These are phyloP conservation scores for Mellivora capensis DNA, from an alignment of 2,113 vertebrate genomes.

Conservation along the genomic window DNA sequence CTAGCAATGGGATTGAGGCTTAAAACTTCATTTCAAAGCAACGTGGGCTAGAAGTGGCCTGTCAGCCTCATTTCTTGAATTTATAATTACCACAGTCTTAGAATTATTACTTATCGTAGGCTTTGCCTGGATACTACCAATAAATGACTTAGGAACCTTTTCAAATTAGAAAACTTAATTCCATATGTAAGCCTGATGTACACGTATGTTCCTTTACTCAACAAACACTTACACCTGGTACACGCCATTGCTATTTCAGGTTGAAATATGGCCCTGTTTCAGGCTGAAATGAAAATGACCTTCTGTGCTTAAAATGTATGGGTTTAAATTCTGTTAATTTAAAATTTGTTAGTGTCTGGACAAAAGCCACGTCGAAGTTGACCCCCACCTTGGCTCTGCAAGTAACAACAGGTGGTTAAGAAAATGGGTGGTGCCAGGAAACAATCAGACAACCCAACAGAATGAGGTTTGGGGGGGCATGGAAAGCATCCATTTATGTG, in stretches of 20 bases:
- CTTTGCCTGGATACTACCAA: background rate
- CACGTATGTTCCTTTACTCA: background rate
- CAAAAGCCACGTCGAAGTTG: background rate
- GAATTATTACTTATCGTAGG: background rate
- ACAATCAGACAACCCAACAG: background rate
- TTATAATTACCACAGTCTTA: background rate
- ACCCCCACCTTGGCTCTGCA: background rate
- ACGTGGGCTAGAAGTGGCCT: background rate
- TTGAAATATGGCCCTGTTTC: background rate
- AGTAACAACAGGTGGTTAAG: background rate
- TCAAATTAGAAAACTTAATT: background rate
- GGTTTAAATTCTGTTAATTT: slow-evolving; percentile 6
- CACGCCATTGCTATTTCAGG: background rate
- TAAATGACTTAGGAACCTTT: background rate
- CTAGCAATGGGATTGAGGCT: background rate
- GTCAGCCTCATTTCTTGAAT: background rate
- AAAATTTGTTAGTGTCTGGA: background rate
- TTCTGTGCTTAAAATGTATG: background rate
- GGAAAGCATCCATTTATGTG: background rate
- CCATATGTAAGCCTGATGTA: background rate
- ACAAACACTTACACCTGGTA: background rate
- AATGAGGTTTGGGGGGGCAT: background rate
- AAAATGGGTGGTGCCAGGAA: background rate
- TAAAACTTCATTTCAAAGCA: slow-evolving; percentile 21
- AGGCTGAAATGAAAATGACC: background rate